These are phyloP conservation scores for Drosophila conformis DNA, from an alignment of 2,888 invertebrate genomes.

Conservation along the genomic window DNA sequence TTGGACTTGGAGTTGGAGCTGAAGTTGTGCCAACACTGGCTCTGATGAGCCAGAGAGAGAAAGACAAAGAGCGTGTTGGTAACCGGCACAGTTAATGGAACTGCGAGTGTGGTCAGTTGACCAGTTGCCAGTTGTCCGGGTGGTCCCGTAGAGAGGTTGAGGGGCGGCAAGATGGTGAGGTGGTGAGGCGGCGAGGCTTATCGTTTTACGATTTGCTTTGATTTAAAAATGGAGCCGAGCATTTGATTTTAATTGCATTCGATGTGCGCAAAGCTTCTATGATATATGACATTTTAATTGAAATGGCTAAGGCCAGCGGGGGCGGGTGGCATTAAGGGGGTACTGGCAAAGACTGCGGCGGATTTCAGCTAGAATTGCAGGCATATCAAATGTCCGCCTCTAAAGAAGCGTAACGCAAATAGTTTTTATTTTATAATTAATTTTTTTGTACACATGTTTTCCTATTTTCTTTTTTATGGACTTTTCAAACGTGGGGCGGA, in stretches of 20 bases:
- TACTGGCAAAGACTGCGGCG: neutral
- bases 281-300: conserved; percentile 78
- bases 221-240: conserved; percentile 59
- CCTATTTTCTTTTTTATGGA: conserved; percentile 24
- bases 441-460: conserved; percentile 8
- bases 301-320: conserved; percentile 62
- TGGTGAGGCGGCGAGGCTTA: conserved; percentile 42
- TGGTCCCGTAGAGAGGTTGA: conserved; percentile 48
- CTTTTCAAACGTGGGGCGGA: conserved; percentile 41
- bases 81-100: conserved; percentile 19
- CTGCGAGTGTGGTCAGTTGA: neutral
- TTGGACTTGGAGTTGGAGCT: neutral
- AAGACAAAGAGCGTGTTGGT: neutral
- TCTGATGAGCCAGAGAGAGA: neutral
- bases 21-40: neutral
- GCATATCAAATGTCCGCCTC: conserved; percentile 48
- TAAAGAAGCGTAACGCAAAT: conserved; percentile 43
- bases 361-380: conserved; percentile 30
- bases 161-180: neutral
- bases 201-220: conserved; percentile 72
- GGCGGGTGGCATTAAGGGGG: neutral
- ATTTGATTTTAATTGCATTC: conserved; percentile 81
- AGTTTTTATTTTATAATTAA: conserved; percentile 58
- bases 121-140: conserved; percentile 39
- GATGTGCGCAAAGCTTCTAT: conserved; percentile 61